Evolutionary conservation across 2,797 vertebrate species (phyloP).

Genomic region (Cyclopterus lumpus): DNA sequence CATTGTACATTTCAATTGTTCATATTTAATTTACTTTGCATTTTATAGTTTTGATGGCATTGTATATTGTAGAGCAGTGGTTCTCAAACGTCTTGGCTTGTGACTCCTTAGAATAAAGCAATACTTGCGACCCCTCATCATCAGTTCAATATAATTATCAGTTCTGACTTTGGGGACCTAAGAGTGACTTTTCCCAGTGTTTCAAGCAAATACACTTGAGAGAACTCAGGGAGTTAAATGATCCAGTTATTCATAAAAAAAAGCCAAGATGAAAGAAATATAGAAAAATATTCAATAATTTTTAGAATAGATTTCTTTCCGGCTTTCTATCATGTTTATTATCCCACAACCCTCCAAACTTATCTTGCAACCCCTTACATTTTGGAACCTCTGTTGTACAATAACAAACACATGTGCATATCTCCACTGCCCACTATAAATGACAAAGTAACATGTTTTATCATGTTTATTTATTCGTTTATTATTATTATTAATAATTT

Average conservation of each 20-base stretch:
- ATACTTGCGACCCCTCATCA: background rate
- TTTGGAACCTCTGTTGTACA: background rate
- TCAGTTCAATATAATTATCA: background rate
- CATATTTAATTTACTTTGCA: background rate
- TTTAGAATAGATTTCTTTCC: background rate
- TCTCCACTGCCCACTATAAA: background rate
- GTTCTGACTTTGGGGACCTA: background rate
- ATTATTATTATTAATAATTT: background rate
- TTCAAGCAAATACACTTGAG: background rate
- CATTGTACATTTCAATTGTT: constrained; percentile 1
- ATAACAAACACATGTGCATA: background rate
- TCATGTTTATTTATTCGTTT: background rate
- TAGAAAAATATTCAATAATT: background rate
- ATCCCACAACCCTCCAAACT: background rate
- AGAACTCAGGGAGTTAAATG: background rate
- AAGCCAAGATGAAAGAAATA: background rate
- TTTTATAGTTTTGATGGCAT: background rate
- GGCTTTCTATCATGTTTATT: background rate
- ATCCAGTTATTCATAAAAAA: background rate
- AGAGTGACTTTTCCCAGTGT: background rate
- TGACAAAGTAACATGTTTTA: background rate
- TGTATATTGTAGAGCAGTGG: background rate
- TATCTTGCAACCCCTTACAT: background rate
- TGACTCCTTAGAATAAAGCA: background rate
- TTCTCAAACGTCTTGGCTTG: background rate